These are phyloP conservation scores for Molorchus minor DNA, from an alignment of 2,888 invertebrate species.

Conservation along the genomic window DNA sequence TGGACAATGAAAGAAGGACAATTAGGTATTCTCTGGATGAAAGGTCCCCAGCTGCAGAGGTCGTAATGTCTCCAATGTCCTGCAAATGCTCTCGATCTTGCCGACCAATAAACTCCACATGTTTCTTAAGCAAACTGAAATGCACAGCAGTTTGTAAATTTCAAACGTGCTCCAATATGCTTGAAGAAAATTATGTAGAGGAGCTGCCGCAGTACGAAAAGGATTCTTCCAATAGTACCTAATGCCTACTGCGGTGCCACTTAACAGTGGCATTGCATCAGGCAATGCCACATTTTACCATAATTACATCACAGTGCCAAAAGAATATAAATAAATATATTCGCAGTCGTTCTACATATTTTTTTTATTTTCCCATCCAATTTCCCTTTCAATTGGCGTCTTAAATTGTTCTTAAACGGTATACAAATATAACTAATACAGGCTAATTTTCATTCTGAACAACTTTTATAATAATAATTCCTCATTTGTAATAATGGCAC, in stretches of 20 bases:
- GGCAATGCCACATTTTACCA: background rate
- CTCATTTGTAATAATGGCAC: too few relatives aligned
- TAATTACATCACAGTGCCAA: background rate
- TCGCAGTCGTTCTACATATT: background rate
- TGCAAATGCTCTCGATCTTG: constrained; percentile 5
- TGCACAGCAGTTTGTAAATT: background rate
- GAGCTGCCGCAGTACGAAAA: constrained; percentile 1
- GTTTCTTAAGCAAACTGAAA: background rate
- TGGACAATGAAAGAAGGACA: background rate
- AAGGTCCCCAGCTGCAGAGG: too few relatives aligned
- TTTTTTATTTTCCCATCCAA: background rate
- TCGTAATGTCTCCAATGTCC: too few relatives aligned
- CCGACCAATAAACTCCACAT: constrained; percentile 1
- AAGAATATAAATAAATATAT: background rate
- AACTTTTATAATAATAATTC: background rate
- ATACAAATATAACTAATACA: background rate
- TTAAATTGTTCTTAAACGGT: too few relatives aligned
- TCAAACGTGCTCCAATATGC: constrained; percentile 1
- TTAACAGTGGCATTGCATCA: background rate
- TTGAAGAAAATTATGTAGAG: background rate
- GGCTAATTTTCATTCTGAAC: background rate
- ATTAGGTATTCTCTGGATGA: background rate
- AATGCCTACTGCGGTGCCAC: too few relatives aligned
- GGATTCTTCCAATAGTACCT: background rate
- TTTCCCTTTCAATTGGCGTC: too few relatives aligned